Percentiles rank a stretch among this genome's conserved stretches.
Conservation (phyloP, 2,113 vertebrate species). For the Rhynchomys soricoides region DNA sequence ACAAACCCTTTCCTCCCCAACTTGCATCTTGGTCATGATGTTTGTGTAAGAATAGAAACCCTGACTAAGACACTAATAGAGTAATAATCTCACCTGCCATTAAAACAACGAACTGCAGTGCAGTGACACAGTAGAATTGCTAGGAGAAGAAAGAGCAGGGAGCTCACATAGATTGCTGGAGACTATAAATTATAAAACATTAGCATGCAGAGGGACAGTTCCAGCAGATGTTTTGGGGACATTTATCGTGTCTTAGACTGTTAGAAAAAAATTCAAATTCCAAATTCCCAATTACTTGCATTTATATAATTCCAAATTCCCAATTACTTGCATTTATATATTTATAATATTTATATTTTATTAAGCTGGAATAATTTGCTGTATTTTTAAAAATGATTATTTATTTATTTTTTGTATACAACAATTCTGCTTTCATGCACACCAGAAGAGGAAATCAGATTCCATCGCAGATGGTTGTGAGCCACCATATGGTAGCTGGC, state of each 20-base stretch:
- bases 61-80: too few species aligned
- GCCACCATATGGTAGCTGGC: too few species aligned
- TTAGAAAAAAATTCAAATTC: neutral
- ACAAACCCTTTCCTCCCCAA: too few species aligned
- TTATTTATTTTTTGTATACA: too few species aligned
- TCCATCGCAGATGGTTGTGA: too few species aligned
- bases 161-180: neutral
- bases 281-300: constrained; percentile 33
- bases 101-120: neutral
- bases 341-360: constrained; percentile 41
- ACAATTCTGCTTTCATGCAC: too few species aligned
- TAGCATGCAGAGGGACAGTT: neutral
- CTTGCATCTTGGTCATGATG: too few species aligned
- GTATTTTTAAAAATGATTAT: neutral
- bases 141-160: neutral
- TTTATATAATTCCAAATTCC: too few species aligned
- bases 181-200: constrained; percentile 41
- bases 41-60: too few species aligned
- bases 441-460: too few species aligned
- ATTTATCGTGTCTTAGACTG: constrained; percentile 24
- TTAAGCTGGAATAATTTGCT: neutral
- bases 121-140: neutral
- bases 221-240: neutral
- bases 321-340: neutral
- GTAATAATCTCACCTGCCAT: neutral